Conservation (phyloP, 2,797 vertebrate species). For the Chanos chanos region DNA sequence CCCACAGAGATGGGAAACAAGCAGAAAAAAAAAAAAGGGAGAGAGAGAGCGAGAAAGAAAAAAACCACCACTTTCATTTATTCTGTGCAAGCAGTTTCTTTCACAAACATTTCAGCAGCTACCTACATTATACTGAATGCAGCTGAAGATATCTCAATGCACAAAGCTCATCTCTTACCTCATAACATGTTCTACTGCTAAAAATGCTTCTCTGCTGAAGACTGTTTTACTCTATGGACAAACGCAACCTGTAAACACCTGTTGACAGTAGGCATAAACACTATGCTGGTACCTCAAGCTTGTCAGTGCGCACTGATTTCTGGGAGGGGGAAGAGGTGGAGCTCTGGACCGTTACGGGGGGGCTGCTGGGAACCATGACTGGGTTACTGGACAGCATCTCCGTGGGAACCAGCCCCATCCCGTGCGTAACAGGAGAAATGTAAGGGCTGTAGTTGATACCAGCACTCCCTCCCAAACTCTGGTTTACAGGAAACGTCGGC, state of each 20-base stretch:
- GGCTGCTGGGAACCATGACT: conserved; percentile 88
- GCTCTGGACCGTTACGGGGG: conserved; percentile 82
- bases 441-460: conserved; percentile 94
- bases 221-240: too few relatives aligned
- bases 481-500: conserved; percentile 83
- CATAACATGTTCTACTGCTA: too few relatives aligned
- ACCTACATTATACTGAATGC: too few relatives aligned
- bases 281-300: conserved; percentile 90
- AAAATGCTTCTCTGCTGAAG: too few relatives aligned
- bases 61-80: too few relatives aligned
- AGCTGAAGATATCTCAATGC: too few relatives aligned
- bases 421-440: conserved; percentile 86
- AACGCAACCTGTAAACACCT: too few relatives aligned
- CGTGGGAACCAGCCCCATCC: conserved; percentile 91
- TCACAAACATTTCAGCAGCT: too few relatives aligned
- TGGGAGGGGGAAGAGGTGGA: conserved; percentile 89
- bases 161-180: too few relatives aligned
- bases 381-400: conserved; percentile 87
- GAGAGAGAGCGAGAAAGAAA: background rate
- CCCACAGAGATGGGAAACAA: conserved; percentile 6
- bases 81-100: too few relatives aligned
- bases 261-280: too few relatives aligned
- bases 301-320: conserved; percentile 97
- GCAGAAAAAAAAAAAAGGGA: background rate
- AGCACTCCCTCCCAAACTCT: conserved; percentile 86